Evolutionary conservation across 1,140 invertebrate genomes (phyloP).

Genomic region (Cyclargus thomasi): DNA sequence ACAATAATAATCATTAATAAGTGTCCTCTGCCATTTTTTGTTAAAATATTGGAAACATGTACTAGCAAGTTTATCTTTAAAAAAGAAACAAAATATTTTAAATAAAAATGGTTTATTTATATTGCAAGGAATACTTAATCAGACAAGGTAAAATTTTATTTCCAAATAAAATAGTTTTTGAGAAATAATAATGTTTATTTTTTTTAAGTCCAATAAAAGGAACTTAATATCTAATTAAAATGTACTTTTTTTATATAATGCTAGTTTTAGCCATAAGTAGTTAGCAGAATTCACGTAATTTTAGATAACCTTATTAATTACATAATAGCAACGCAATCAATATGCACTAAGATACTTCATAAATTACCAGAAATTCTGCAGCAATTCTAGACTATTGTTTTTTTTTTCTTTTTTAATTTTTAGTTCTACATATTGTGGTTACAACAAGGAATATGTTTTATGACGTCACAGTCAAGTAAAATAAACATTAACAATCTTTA

Average conservation of each 20-base stretch:
- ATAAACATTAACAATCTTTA: too few species aligned
- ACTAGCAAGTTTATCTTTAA: too few species aligned
- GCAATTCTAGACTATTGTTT: neutral
- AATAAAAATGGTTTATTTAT: neutral
- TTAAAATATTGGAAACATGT: too few species aligned
- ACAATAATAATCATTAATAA: too few species aligned
- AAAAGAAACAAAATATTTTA: too few species aligned
- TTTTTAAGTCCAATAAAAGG: conserved; percentile 15
- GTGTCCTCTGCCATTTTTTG: too few species aligned
- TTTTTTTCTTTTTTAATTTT: neutral
- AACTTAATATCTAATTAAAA: conserved; percentile 7
- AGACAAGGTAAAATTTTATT: neutral
- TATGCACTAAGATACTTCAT: neutral
- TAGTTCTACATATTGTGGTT: too few species aligned
- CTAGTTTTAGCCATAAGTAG: neutral
- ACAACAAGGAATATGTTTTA: too few species aligned
- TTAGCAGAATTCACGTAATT: conserved; percentile 4
- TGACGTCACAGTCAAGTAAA: too few species aligned
- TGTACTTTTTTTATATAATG: conserved; percentile 2
- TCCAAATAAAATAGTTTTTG: neutral
- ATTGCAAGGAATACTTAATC: neutral
- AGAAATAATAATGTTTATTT: conserved; percentile 3
- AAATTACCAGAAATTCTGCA: neutral
- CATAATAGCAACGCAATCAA: neutral
- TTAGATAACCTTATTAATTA: neutral